Conservation (phyloP, 1,140 invertebrate species). For the Condylostylus longicornis region DNA sequence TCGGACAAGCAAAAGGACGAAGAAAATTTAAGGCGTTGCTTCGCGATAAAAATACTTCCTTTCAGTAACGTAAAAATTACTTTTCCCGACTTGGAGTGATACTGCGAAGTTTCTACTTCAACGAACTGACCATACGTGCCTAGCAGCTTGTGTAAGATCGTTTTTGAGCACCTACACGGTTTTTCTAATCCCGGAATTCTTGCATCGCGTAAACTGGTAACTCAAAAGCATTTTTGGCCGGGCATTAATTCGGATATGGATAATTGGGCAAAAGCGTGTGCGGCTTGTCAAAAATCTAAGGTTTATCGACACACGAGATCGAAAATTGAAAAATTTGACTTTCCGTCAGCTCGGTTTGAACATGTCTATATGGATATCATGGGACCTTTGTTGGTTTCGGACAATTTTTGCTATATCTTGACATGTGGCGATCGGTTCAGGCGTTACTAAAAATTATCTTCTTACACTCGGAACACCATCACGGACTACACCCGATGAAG, state of each 20-base stretch:
- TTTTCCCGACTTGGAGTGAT: not conserved
- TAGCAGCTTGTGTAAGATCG: not conserved
- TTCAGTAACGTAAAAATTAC: not conserved
- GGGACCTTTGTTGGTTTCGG: constrained; percentile 22
- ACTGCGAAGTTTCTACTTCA: not conserved
- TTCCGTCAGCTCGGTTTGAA: constrained; percentile 1
- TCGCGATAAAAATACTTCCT: not conserved
- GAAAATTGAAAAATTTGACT: not conserved
- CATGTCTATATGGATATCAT: constrained; percentile 24
- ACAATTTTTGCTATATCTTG: constrained; percentile 22
- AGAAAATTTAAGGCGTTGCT: not conserved
- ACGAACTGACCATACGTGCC: not conserved
- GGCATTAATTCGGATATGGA: not conserved
- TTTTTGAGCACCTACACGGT: not conserved
- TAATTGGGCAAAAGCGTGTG: constrained; percentile 4
- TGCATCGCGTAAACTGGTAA: too few relatives aligned
- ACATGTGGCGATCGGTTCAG: constrained; percentile 30
- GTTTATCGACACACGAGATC: constrained; percentile 13
- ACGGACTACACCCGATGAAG: constrained; percentile 20
- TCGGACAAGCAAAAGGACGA: not conserved
- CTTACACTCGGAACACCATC: constrained; percentile 18
- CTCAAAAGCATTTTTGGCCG: not conserved
- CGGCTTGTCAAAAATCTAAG: constrained; percentile 21
- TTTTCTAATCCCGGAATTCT: not conserved
- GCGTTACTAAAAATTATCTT: constrained; percentile 1